Conservation (phyloP, 2,888 invertebrate genomes). For the Calliopum simillimum region DNA sequence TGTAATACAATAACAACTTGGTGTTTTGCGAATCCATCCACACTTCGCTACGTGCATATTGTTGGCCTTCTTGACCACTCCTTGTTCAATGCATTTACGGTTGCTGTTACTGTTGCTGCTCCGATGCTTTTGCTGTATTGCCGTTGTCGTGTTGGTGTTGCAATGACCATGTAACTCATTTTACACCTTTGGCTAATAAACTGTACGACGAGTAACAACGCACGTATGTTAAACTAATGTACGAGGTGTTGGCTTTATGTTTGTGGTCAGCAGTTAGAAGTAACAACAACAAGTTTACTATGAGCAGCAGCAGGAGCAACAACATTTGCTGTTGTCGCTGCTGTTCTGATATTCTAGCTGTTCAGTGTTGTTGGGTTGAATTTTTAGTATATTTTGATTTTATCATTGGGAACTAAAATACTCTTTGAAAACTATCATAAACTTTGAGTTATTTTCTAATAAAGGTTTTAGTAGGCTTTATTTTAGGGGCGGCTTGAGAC, state of each 20-base stretch:
- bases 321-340: neutral
- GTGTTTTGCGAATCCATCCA: constrained; percentile 17
- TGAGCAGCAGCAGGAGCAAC: neutral
- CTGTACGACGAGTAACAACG: neutral
- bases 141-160: constrained; percentile 3
- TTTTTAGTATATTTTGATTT: neutral
- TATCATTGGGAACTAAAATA: no score
- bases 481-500: no score
- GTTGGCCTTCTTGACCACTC: constrained; percentile 11
- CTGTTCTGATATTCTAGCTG: neutral
- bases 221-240: constrained; percentile 28
- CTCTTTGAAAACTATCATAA: no score
- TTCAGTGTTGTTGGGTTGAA: neutral
- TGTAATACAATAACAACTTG: constrained; percentile 22
- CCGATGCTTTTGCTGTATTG: constrained; percentile 9
- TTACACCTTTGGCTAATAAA: constrained; percentile 35
- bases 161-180: constrained; percentile 24
- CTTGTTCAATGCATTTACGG: constrained; percentile 8
- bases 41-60: constrained; percentile 30
- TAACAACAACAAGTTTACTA: neutral
- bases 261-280: constrained; percentile 4
- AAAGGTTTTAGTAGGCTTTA: no score
- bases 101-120: constrained; percentile 7
- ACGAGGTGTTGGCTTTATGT: constrained; percentile 26
- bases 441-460: no score